phyloP scores from a whole-genome alignment of 92 coral and sea anemone species.

The Porites cylindrica region DNA sequence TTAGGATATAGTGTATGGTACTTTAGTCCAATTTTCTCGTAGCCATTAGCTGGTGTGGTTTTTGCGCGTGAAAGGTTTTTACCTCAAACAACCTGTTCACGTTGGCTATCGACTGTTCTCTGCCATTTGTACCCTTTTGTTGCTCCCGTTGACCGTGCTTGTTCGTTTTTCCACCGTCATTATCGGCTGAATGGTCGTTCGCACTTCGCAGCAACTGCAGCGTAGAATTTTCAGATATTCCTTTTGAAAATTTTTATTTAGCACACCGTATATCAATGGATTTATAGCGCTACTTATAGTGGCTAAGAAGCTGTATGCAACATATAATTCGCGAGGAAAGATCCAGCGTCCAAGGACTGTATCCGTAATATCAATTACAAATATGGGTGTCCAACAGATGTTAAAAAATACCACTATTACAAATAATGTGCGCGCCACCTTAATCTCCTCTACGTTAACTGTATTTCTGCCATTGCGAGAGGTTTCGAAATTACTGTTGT shows the following conservation, averaged over 20 bases:
- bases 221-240: constrained; percentile 53
- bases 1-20: too few species aligned
- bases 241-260: constrained; percentile 64
- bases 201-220: background rate
- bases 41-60: too few species aligned
- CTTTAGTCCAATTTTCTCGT: too few species aligned
- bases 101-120: background rate
- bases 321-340: constrained; percentile 51
- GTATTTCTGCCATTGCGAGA: background rate
- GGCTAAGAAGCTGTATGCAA: constrained; percentile 57
- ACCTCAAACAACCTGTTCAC: too few species aligned
- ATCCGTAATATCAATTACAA: background rate
- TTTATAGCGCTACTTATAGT: constrained; percentile 61
- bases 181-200: background rate
- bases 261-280: constrained; percentile 65
- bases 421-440: background rate
- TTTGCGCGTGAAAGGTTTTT: too few species aligned
- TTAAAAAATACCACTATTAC: constrained; percentile 28
- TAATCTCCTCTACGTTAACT: background rate
- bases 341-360: background rate
- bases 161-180: background rate
- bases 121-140: background rate
- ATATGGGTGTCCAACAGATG: constrained; percentile 48
- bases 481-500: background rate
- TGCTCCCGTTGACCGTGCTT: background rate